Evolutionary conservation across 2,888 invertebrate genomes (phyloP).

Genomic region (Caenorhabditis zanzibari): DNA sequence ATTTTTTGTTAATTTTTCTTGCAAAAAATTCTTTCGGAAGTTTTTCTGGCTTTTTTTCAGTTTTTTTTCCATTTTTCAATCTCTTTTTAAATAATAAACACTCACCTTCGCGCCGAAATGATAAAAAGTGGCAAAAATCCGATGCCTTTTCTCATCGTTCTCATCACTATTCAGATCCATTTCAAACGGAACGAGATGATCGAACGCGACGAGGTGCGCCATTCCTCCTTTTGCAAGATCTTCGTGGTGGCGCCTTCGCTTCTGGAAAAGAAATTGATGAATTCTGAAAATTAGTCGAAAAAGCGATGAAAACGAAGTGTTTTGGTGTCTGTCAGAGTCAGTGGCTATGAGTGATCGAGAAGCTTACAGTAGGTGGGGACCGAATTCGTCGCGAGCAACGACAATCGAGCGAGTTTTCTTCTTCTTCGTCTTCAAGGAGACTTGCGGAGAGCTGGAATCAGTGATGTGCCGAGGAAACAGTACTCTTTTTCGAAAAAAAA

Average conservation of each 20-base stretch:
- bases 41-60: background rate
- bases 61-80: background rate
- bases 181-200: slow-evolving; percentile 49
- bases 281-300: background rate
- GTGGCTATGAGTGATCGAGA: background rate
- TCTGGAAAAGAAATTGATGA: slow-evolving; percentile 2
- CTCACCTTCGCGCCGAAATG: slow-evolving; percentile 48
- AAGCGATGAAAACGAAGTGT: no score
- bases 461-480: background rate
- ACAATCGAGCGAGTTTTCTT: background rate
- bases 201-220: slow-evolving; percentile 45
- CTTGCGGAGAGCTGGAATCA: slow-evolving; percentile 41
- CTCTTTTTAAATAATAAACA: background rate
- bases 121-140: slow-evolving; percentile 38
- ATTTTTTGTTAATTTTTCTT: background rate
- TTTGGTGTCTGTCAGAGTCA: no score
- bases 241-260: slow-evolving; percentile 21
- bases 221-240: slow-evolving; percentile 13
- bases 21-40: no score
- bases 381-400: slow-evolving; percentile 33
- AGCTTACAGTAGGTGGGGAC: slow-evolving; percentile 14
- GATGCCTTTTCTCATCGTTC: slow-evolving; percentile 12
- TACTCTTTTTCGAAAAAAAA: background rate
- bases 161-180: slow-evolving; percentile 24
- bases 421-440: slow-evolving; percentile 35